phyloP scores from a whole-genome alignment of 1,140 invertebrate species.

The Heliconius nattereri region DNA sequence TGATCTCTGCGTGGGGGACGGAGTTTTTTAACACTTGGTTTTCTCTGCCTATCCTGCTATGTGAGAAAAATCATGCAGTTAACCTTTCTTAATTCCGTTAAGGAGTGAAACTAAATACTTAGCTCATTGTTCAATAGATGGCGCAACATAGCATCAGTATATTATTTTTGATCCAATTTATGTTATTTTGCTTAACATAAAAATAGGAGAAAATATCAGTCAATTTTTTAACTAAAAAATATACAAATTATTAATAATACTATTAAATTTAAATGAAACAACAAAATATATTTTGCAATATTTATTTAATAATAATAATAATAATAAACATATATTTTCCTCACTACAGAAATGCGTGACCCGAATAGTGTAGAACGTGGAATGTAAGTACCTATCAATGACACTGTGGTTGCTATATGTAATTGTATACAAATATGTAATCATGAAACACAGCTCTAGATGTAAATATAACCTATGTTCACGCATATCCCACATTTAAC shows the following conservation, averaged over 20 bases:
- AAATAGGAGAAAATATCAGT: too few species aligned
- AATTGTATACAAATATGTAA: not conserved
- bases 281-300: conserved; percentile 24
- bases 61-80: too few species aligned
- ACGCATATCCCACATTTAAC: not conserved
- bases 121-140: not conserved
- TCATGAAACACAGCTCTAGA: not conserved
- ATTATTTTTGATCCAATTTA: too few species aligned
- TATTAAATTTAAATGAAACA: conserved; percentile 9
- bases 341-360: conserved; percentile 62
- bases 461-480: not conserved
- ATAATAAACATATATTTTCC: conserved; percentile 55
- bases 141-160: not conserved
- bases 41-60: too few species aligned
- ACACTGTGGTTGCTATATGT: not conserved
- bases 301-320: conserved; percentile 44
- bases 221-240: too few species aligned
- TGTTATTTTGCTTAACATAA: too few species aligned
- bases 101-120: too few species aligned
- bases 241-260: too few species aligned
- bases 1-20: too few species aligned
- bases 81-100: too few species aligned
- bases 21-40: too few species aligned
- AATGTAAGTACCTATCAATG: conserved; percentile 68
- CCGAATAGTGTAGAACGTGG: conserved; percentile 55